Percentiles rank a stretch among this genome's conserved stretches.
These are phyloP conservation scores for Diploptera punctata DNA, from an alignment of 2,888 invertebrate species.

Conservation along the genomic window DNA sequence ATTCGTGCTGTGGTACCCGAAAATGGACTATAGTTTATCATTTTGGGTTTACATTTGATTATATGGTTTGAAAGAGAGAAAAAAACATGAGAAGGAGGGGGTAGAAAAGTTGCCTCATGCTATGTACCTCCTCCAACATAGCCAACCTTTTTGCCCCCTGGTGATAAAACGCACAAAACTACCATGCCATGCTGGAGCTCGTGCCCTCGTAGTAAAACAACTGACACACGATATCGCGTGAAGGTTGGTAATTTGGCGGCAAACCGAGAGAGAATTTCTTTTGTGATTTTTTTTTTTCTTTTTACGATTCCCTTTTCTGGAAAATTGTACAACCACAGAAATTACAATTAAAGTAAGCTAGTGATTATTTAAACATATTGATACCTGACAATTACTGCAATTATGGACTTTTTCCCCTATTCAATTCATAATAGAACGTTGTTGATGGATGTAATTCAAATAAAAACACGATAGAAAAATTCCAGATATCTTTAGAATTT, in stretches of 20 bases:
- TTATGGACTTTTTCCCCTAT: too few species aligned
- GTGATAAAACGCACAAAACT: constrained; percentile 31
- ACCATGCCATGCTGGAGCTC: constrained; percentile 27
- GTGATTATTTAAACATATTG: too few species aligned
- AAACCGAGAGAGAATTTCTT: constrained; percentile 26
- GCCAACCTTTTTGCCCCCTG: constrained; percentile 29
- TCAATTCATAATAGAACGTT: too few species aligned
- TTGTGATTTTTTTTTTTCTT: constrained; percentile 22
- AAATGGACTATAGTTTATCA: constrained; percentile 25
- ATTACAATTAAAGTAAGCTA: too few species aligned
- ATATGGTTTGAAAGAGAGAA: constrained; percentile 24
- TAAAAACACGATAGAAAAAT: too few species aligned
- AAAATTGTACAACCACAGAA: constrained; percentile 10
- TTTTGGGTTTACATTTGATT: constrained; percentile 29
- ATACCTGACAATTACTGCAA: too few species aligned
- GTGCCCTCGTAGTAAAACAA: constrained; percentile 23
- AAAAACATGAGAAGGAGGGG: background rate
- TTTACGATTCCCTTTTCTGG: background rate
- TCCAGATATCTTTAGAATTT: too few species aligned
- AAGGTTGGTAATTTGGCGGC: constrained; percentile 29
- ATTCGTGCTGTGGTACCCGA: constrained; percentile 24
- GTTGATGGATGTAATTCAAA: too few species aligned
- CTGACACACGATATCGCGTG: constrained; percentile 29
- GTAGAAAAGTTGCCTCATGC: constrained; percentile 24
- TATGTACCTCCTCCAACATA: constrained; percentile 10